Base-by-base conservation (phyloP, 2,797 vertebrate genomes). In the Ctenochaetus hawaiiensis region DNA sequence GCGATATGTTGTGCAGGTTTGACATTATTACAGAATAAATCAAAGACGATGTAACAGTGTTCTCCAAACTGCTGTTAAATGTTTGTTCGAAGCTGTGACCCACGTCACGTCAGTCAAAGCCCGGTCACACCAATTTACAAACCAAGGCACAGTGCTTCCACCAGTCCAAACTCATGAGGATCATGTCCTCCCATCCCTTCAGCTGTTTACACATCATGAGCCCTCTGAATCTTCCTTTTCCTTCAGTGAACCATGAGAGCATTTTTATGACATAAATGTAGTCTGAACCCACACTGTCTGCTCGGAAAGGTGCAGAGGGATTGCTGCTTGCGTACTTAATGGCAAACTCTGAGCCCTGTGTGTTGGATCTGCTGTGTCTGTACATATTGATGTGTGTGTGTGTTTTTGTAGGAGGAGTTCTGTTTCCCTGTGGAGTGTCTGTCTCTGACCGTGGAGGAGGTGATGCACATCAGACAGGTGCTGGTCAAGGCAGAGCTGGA, bases 401-500 rank as follows among this genome's bases (percentile, higher is more conserved):
- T 67, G 39, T 70, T 44, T 44, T 54, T 81, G 83, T 93, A 99
- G 98, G 98, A 99, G 94, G 98, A 99, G 91, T 99, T 99, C 86
- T 98, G 97, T 87, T 99, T 97, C 90, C 98, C 98, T 0, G 98
- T 99, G 84, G 98, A 99, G 89, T 97, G 97, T 81, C 94, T 99
- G 61, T 96, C 98, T 80, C 96, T 99, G 77, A 99, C 98, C 0
- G 98, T 99, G 84, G 97, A 99, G 86, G 98, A 99, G 87, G 98
- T 99, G 86, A 99, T 99, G 98, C 98, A 99, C 87, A 99, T 99
- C 91, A 96, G 98, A 62, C 98, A 99, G 91, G 98, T 99, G 86
- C 94, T 99, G 87, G 98, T 99, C 67, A 99, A 99, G 86, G 98
- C 98, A 0, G 98, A 99, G 89, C 95, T 99, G 92, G 98, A 99